phyloP scores from a whole-genome alignment of 2,797 vertebrate species.

The Siniperca undulata region DNA sequence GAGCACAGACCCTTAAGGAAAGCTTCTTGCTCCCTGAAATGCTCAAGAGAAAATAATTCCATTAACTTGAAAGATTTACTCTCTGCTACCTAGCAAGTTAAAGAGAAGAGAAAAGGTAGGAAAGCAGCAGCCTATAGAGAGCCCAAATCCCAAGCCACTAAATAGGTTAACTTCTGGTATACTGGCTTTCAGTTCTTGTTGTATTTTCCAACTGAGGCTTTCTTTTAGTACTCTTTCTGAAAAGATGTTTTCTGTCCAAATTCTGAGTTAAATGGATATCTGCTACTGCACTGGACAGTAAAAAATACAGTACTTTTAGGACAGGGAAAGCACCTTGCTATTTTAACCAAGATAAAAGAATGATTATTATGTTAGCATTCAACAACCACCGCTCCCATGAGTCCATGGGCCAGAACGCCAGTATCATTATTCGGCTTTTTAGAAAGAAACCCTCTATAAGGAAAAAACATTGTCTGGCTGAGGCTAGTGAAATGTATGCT shows the following conservation, averaged over 20 bases:
- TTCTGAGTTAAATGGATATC: not conserved
- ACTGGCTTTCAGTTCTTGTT: conserved; percentile 6
- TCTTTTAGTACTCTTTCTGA: not conserved
- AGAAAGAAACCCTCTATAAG: conserved; percentile 1
- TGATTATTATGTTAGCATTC: not conserved
- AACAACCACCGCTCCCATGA: not conserved
- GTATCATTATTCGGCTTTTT: conserved; percentile 7
- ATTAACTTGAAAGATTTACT: conserved; percentile 53
- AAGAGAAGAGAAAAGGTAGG: conserved; percentile 29
- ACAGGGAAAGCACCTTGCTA: not conserved
- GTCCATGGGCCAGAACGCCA: not conserved
- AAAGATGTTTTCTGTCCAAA: not conserved
- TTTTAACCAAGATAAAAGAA: not conserved
- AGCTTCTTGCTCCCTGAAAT: conserved; percentile 39
- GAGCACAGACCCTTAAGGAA: conserved; percentile 29
- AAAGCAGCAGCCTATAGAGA: conserved; percentile 41
- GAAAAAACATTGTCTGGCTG: not conserved
- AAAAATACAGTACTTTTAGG: not conserved
- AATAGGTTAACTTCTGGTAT: conserved; percentile 1
- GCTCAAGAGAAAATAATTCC: conserved; percentile 56
- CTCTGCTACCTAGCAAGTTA: conserved; percentile 21
- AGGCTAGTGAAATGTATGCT: not conserved
- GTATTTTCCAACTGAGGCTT: not conserved
- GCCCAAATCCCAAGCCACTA: conserved; percentile 20
- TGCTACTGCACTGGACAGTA: not conserved